phyloP scores from a whole-genome alignment of 2,113 vertebrate species.

The Tragelaphus scriptus region DNA sequence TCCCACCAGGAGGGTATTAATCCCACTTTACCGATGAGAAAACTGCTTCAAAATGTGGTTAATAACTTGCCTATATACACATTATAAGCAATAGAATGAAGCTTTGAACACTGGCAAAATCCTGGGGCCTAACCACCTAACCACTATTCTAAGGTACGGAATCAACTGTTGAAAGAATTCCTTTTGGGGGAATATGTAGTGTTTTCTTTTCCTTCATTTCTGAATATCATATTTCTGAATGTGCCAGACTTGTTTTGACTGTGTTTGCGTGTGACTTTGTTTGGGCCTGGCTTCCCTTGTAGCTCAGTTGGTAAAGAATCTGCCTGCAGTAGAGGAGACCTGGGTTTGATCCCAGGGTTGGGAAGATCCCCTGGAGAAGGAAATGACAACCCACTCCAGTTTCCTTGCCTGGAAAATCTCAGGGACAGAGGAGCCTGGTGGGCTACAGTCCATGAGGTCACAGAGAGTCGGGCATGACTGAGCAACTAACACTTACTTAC shows the following conservation, averaged over 20 bases:
- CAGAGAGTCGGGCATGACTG: not conserved
- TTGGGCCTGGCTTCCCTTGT: not conserved
- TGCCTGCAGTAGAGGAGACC: not conserved
- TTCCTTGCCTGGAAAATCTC: not conserved
- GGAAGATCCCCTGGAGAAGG: not conserved
- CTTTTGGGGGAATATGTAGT: not conserved
- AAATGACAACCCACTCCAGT: not conserved
- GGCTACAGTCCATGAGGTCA: not conserved
- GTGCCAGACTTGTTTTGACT: not conserved
- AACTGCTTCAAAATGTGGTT: not conserved
- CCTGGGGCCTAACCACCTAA: not conserved
- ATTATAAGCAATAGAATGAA: not conserved
- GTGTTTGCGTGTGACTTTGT: not conserved
- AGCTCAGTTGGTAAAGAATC: not conserved
- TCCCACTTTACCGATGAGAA: not conserved
- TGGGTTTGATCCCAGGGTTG: fast-evolving
- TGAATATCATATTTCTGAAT: not conserved
- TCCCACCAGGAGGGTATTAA: not conserved
- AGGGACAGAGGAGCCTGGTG: not conserved
- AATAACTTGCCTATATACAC: not conserved
- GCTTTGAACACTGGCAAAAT: not conserved
- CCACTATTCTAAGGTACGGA: not conserved
- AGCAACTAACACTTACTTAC: not conserved
- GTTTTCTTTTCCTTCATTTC: not conserved
- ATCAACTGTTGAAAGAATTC: not conserved